Evolutionary conservation across 2,797 vertebrate species (phyloP), one percentile per base, ranked within the genome.

Genomic region (Tenualosa thibaudeaui): DNA sequence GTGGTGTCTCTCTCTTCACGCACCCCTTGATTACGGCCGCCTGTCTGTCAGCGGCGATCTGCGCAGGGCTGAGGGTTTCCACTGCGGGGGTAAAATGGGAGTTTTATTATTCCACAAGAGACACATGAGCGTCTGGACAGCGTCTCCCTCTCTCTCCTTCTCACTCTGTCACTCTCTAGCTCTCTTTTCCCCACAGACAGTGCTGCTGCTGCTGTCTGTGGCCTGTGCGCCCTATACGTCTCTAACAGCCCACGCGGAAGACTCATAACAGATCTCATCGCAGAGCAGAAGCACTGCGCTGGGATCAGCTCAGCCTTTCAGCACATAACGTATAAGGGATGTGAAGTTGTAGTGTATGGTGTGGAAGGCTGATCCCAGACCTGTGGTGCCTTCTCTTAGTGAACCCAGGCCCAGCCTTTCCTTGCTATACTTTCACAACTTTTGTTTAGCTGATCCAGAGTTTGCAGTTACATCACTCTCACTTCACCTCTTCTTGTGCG

Each of bases 41-140:
- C 65, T 37, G 68, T 85, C 83, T 84, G 82, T 86, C 78, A 86
- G 56, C 24, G 54, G 82, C 31, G 26, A 84, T 49, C 83, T 78
- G 81, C 71, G 82, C 26, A 86, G 43, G 56, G 75, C 78, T 83
- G 85, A 85, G 84, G 81, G 81, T 88, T 86, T 88, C 87, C 81
- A 5, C 84, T 82, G 49, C 9, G 13, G 19, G 19, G 46, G 82
- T 82, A 87, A 83, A 86, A 85, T 78, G 43, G 81, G 82, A 58
- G 83, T 82, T 83, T 87, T 78, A 86, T 85, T 75, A 84, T 71
- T 83, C 85, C 62, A 84, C 86, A 78, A 82, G 84, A 89, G 83
- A 86, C 85, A 86, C 81, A 83, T 83, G 17, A 60, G 56, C 43
- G 81, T 86, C 87, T 89, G 87, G 86, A 85, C 84, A 75, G 40